Evolutionary conservation across 2,797 vertebrate genomes (phyloP).

Genomic region (Falco naumanni): DNA sequence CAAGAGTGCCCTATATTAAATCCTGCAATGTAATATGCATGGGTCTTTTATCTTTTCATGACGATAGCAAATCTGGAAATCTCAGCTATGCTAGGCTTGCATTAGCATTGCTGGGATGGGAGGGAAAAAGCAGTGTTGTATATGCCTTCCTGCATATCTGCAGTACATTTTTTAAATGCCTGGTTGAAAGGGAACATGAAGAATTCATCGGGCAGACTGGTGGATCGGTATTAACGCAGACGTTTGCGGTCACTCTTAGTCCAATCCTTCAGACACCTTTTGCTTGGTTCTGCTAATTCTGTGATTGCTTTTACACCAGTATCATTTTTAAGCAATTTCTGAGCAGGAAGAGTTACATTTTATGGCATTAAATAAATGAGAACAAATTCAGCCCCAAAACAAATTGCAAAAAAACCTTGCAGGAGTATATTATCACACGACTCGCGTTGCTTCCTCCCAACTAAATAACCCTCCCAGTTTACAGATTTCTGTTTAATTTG

Average conservation of each 20-base stretch:
- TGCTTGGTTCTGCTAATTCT: not conserved
- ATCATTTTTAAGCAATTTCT: not conserved
- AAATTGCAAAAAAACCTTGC: not conserved
- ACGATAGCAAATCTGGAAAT: slow-evolving; percentile 25
- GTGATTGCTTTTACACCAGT: not conserved
- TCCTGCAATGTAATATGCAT: not conserved
- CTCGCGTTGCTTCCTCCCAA: slow-evolving; percentile 70
- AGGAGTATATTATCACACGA: slow-evolving; percentile 70
- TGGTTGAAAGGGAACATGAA: slow-evolving; percentile 39
- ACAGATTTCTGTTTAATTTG: slow-evolving; percentile 71
- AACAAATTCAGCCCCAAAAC: not conserved
- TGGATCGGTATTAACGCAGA: not conserved
- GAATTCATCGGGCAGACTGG: not conserved
- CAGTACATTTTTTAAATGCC: slow-evolving; percentile 61
- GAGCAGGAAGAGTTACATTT: slow-evolving; percentile 18
- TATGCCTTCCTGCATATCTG: slow-evolving; percentile 46
- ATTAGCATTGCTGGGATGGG: slow-evolving; percentile 14
- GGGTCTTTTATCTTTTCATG: not conserved
- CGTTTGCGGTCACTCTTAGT: not conserved
- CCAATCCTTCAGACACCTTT: not conserved
- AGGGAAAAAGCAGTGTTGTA: not conserved
- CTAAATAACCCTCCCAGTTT: slow-evolving; percentile 35
- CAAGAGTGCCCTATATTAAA: not conserved
- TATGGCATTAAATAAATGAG: slow-evolving; percentile 24
- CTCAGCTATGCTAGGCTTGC: slow-evolving; percentile 26